phyloP scores from a whole-genome alignment of 2,113 vertebrate species.

The Sebastes schlegelii region DNA sequence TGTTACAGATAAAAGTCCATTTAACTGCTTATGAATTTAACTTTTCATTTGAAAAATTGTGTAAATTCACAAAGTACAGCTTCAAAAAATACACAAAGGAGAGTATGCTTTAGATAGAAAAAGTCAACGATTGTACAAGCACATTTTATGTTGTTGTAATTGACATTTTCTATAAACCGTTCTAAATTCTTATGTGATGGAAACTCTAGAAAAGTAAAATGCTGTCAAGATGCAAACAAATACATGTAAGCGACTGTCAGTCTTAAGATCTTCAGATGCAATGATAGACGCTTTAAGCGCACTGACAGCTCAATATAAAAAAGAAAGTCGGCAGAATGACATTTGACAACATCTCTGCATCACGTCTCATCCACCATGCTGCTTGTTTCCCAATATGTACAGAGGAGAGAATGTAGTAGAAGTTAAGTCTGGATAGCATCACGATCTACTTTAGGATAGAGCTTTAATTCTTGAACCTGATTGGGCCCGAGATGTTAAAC shows the following conservation, averaged over 20 bases:
- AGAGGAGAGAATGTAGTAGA: background rate
- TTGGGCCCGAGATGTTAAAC: too few relatives aligned
- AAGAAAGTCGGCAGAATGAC: background rate
- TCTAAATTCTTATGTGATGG: background rate
- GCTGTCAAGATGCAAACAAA: slow-evolving; percentile 8
- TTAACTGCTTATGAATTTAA: too few relatives aligned
- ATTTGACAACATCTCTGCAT: background rate
- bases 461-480: too few relatives aligned
- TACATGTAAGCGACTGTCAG: slow-evolving; percentile 1
- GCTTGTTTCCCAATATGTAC: background rate
- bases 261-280: background rate
- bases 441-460: background rate
- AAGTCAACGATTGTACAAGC: background rate
- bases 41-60: too few relatives aligned
- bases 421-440: slow-evolving; percentile 19
- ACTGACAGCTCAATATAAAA: slow-evolving; percentile 14
- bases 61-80: background rate
- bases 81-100: background rate
- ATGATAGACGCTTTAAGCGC: background rate
- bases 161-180: background rate
- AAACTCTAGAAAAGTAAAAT: slow-evolving; percentile 11
- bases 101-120: background rate
- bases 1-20: too few relatives aligned
- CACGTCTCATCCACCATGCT: background rate
- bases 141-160: background rate